Conservation (phyloP, 2,113 vertebrate species). For the Rallus limicola region DNA sequence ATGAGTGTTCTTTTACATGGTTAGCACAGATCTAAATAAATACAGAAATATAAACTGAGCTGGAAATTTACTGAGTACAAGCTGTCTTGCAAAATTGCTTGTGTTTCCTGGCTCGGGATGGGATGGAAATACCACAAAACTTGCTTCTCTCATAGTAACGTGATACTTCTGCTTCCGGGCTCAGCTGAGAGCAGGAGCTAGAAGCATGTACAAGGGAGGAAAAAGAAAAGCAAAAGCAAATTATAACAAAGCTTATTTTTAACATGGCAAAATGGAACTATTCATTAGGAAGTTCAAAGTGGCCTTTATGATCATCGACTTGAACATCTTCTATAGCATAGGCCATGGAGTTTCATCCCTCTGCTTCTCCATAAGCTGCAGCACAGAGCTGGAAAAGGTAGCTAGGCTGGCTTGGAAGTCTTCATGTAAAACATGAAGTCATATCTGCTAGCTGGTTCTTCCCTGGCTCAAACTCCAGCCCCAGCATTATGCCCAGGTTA, state of each 20-base stretch:
- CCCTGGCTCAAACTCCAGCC: not conserved
- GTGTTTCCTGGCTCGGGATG: slow-evolving; percentile 57
- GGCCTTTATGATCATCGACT: not conserved
- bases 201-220: not conserved
- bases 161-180: slow-evolving; percentile 61
- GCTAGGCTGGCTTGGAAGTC: not conserved
- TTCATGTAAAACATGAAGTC: not conserved
- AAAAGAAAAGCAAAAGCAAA: slow-evolving; percentile 1
- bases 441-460: not conserved
- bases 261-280: not conserved
- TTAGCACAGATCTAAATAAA: slow-evolving; percentile 45
- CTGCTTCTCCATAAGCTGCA: not conserved
- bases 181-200: not conserved
- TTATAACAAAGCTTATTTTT: not conserved
- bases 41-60: slow-evolving; percentile 44
- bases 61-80: slow-evolving; percentile 64
- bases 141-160: slow-evolving; percentile 7
- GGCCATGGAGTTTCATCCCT: not conserved
- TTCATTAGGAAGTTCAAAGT: not conserved
- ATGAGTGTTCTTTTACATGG: slow-evolving; percentile 3
- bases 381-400: not conserved
- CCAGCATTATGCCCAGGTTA: not conserved
- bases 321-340: not conserved
- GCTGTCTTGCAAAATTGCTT: slow-evolving; percentile 62
- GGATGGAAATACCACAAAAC: slow-evolving; percentile 56